Evolutionary conservation across 2,888 invertebrate genomes (phyloP), one percentile per base, ranked within the genome.

Genomic region (Melanostoma mellinum): DNA sequence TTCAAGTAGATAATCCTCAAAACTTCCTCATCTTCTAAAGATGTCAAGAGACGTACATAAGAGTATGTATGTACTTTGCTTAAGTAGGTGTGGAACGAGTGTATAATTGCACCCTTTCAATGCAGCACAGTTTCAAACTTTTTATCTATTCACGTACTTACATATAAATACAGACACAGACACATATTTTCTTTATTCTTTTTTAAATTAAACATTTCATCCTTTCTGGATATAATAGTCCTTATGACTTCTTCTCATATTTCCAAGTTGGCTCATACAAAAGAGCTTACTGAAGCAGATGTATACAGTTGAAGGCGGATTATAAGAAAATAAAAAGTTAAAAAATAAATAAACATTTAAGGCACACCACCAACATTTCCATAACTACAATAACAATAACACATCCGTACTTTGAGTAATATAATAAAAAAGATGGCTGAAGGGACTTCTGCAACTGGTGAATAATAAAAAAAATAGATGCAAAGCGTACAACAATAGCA

Each of bases 81-180:
- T 65, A 74, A 79, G 74, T 78, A 68, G 82, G 82, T 84, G 78
- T 63, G 52, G 79, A 67, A 53, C 36, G 53, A 78, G 58, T 78
- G 65, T 65, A 84, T 84, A 78, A 84, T 84, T 84, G 82, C 69
- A 74, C 65, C 58, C 78, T 68, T 81, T 60, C 65, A 60, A 10
- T 75, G 76, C 81, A 76, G 10, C 6, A 50, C 36, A 71, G 46
- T 55, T 56, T 52, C 42, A 42, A 60, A 56, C 35, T 63, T 80
- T 68, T 40, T 69, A 56, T 69, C 55, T 69, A 6, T 72, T 32
- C 32, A 40, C n/a, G 30, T 8, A 10, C n/a, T 5, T 36, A 48
- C 2, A 9, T 58, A 58, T 38, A 8, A 6, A 32, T 58, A 9
- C 8, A 50, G 6, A 9, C 33, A 52, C 6, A 32, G 20, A 20